Evolutionary conservation across 2,888 invertebrate species (phyloP).

Genomic region (Epinotia bilunana): DNA sequence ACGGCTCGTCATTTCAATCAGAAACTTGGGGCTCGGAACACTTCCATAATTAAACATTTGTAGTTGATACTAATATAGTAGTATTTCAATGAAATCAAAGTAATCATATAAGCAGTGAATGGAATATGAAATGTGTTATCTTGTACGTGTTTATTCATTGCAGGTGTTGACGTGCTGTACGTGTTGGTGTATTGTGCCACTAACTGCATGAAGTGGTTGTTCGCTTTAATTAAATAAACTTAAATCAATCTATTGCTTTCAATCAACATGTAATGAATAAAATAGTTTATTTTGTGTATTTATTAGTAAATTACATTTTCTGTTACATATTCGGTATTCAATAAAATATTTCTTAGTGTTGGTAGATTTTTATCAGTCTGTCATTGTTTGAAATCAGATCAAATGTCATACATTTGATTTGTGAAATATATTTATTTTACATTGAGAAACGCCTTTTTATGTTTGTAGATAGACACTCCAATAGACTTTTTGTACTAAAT

Average conservation of each 20-base stretch:
- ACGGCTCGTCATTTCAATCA: conserved; percentile 11
- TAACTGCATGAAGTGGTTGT: conserved; percentile 29
- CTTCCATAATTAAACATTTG: conserved; percentile 79
- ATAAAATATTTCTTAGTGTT: conserved; percentile 82
- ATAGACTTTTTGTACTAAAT: conserved; percentile 68
- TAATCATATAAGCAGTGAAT: conserved; percentile 74
- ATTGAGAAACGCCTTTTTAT: conserved; percentile 82
- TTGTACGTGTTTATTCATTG: conserved; percentile 68
- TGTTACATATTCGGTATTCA: conserved; percentile 81
- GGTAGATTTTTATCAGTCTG: conserved; percentile 83
- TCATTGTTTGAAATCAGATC: conserved; percentile 76
- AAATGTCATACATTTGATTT: conserved; percentile 85
- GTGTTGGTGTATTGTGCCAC: conserved; percentile 23
- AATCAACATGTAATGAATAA: conserved; percentile 66
- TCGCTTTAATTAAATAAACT: conserved; percentile 35
- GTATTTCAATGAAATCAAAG: conserved; percentile 73
- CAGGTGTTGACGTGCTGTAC: conserved; percentile 49
- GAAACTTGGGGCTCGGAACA: conserved; percentile 48
- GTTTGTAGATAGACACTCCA: conserved; percentile 82
- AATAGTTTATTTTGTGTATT: conserved; percentile 66
- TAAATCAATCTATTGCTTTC: conserved; percentile 49
- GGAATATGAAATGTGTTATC: conserved; percentile 74
- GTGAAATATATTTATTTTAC: conserved; percentile 83
- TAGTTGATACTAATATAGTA: conserved; percentile 78
- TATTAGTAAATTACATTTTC: conserved; percentile 76